Base-by-base conservation (phyloP, 1,140 invertebrate species). In the Philopotamus ludificatus region DNA sequence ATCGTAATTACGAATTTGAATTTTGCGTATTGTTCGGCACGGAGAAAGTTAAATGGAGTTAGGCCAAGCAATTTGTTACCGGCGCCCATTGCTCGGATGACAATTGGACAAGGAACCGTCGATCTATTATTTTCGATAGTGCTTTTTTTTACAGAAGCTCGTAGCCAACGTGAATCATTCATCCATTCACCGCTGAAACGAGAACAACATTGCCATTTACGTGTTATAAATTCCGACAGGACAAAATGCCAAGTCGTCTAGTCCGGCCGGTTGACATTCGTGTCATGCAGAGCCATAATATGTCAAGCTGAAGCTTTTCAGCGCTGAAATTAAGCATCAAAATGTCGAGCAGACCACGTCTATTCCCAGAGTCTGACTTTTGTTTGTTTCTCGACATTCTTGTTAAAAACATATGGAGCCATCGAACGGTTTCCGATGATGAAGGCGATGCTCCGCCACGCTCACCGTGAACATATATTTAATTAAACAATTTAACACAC, bases 401-500 rank as follows among this genome's bases (percentile, higher is more conserved):
- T 12, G 28, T 34, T 4, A 34, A 7, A 4, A 12, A 12, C 28
- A 34, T 7, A 34, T 34, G 28, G n/a, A n/a, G n/a, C n/a, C n/a
- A n/a, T n/a, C n/a, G n/a, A 34, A 12, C 28, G 28, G 4, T 34
- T 34, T 12, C 4, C 28, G 28, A 7, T 34, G 28, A n/a, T n/a
- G n/a, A n/a, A n/a, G 28, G 12, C 4, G 28, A 34, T 7, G 28
- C 12, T 34, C 12, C 28, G 4, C 4, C 12, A 12, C 28, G 28
- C 4, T 34, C 28, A 34, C 28, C 12, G 28, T 34, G 28, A 12
- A 34, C 28, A 34, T 34, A 34, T 34, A 34, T 34, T 34, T 34
- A 34, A 34, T 47, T 15, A 47, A 47, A 47, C 7, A 8, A 20
- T 47, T 47, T 47, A 47, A 47, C 44, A 47, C 44, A 47, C 44